These are phyloP conservation scores for Acleris cristana DNA, from an alignment of 2,888 invertebrate species.

Conservation along the genomic window DNA sequence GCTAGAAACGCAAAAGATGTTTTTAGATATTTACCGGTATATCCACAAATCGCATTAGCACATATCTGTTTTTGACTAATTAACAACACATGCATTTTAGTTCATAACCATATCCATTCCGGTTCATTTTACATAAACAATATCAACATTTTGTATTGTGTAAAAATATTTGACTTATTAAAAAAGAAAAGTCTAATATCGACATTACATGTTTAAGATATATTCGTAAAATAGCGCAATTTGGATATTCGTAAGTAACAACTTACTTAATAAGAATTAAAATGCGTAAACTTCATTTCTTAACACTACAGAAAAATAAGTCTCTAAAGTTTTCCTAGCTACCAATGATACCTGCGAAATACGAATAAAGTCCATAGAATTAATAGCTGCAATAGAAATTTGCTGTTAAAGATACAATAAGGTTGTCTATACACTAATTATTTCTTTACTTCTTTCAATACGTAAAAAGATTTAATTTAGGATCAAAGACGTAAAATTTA, in stretches of 20 bases:
- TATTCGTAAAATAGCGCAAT: constrained; percentile 20
- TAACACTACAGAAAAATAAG: constrained; percentile 32
- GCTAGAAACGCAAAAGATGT: too few relatives aligned
- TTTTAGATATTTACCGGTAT: too few relatives aligned
- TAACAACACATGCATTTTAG: constrained; percentile 6
- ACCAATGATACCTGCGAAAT: constrained; percentile 14
- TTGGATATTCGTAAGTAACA: constrained; percentile 15
- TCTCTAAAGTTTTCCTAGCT: constrained; percentile 31
- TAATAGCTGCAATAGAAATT: background rate
- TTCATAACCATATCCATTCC: background rate
- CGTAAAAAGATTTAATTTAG: too few relatives aligned
- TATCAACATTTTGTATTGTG: constrained; percentile 6
- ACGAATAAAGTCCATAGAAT: constrained; percentile 12
- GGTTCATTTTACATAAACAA: constrained; percentile 8
- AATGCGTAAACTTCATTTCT: constrained; percentile 32
- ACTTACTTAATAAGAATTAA: constrained; percentile 17
- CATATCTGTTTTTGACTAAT: constrained; percentile 4
- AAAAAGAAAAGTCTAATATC: constrained; percentile 29
- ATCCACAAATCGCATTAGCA: too few relatives aligned
- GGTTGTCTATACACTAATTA: background rate
- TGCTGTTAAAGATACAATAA: background rate
- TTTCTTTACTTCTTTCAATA: background rate
- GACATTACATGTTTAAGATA: constrained; percentile 29
- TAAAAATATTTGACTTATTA: constrained; percentile 28
- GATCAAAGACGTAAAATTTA: too few relatives aligned